phyloP scores from a whole-genome alignment of 1,140 invertebrate species.

The Penaeus chinensis region DNA sequence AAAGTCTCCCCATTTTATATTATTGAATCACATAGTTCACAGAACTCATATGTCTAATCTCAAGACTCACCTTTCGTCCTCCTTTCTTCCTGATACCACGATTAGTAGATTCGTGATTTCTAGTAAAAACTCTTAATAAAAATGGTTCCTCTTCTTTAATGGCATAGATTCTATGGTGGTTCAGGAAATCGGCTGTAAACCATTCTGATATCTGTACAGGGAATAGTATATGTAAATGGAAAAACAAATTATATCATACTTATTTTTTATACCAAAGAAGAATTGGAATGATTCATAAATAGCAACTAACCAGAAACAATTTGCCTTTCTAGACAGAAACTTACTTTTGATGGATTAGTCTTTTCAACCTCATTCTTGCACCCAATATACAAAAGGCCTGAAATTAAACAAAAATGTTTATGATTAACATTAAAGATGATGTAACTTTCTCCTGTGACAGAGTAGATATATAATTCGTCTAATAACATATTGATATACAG shows the following conservation, averaged over 20 bases:
- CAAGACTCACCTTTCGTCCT: conserved; percentile 32
- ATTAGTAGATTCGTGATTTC: conserved; percentile 53
- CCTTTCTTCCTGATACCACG: conserved; percentile 44
- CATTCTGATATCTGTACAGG: conserved; percentile 49
- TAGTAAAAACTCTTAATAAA: conserved; percentile 45
- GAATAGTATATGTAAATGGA: background rate
- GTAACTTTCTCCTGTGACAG: background rate
- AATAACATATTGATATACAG: background rate
- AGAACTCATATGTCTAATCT: background rate
- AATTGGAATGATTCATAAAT: background rate
- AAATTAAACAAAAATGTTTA: conserved; percentile 23
- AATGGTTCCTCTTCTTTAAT: conserved; percentile 55
- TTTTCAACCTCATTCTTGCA: conserved; percentile 44
- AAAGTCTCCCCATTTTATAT: background rate
- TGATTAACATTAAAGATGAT: background rate
- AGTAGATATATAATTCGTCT: no score
- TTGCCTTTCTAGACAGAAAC: background rate
- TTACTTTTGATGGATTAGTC: conserved; percentile 46
- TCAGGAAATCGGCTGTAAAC: conserved; percentile 52
- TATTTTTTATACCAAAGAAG: background rate
- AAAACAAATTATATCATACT: background rate
- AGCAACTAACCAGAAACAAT: background rate
- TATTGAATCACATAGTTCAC: background rate
- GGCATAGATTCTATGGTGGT: conserved; percentile 53
- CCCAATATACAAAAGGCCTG: conserved; percentile 47